phyloP scores from a whole-genome alignment of 2,113 vertebrate genomes.

The Axis porcinus region DNA sequence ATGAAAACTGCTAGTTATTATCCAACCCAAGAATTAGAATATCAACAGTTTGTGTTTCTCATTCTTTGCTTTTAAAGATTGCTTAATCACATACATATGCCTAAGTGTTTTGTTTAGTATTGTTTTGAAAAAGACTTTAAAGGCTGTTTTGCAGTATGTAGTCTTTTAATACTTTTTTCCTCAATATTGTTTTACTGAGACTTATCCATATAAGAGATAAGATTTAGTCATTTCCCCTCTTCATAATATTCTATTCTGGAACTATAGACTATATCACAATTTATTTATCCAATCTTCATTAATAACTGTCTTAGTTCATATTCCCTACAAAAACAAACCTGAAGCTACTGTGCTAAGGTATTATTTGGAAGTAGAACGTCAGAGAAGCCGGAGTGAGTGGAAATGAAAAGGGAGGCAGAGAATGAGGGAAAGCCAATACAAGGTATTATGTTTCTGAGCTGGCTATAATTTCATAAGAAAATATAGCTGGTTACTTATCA shows the following conservation, averaged over 20 bases:
- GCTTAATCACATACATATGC: background rate
- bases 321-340: background rate
- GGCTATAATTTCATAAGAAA: background rate
- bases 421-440: background rate
- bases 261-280: background rate
- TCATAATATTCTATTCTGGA: background rate
- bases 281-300: background rate
- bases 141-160: background rate
- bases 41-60: background rate
- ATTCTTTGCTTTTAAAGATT: constrained; percentile 25
- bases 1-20: constrained; percentile 18
- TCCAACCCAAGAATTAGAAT: background rate
- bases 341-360: background rate
- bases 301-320: background rate
- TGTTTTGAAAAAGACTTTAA: background rate
- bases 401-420: background rate
- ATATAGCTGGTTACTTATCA: background rate
- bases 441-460: background rate
- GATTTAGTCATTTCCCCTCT: background rate
- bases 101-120: constrained; percentile 7
- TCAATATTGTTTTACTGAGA: background rate
- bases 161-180: background rate
- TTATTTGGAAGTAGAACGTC: background rate
- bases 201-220: background rate
- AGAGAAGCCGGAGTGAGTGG: background rate